Base-by-base conservation (phyloP, 2,797 vertebrate species). In the Onychomys arenicola region DNA sequence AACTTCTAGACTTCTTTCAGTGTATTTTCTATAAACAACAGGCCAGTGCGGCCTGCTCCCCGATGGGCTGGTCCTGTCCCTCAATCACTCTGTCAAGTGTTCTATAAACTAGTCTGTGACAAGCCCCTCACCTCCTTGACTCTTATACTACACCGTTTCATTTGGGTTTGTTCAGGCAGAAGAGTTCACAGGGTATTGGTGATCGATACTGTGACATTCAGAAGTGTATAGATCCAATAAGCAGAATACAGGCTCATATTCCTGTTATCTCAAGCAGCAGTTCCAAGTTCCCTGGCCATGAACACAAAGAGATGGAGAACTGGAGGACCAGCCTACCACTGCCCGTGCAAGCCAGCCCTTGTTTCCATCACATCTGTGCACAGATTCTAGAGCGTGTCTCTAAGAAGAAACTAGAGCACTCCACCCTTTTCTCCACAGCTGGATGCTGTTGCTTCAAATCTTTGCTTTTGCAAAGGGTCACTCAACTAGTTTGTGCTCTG, bases 161-260 rank as follows among this genome's bases (percentile, higher is more conserved):
- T 89, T 95, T 92, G 96, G 95, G 93, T 89, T 95, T 13, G 0
- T 89, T 98, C 96, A 97, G 96, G 94, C 87, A 78, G 71, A 96
- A 67, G 86, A 98, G 97, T 97, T 97, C 96, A 97, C 91, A 94
- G 90, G 95, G 97, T 52, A 93, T 7, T 0, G 0, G 71, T 90
- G 95, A 98, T 97, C 97, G 98, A 98, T 97, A 98, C 17, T 95
- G 92, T 97, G 98, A 98, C 96, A 97, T 95, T 97, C 94, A 17
- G 16, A 98, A 90, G 75, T 97, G 96, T 95, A 97, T 90, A 90
- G 65, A 94, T 96, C 93, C 94, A 71, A 94, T 95, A 97, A 97
- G 97, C 49, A 40, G 96, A 96, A 97, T 93, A 97, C 4, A 40
- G 55, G 57, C 34, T 93, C 8, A 8, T 71, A 77, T 78, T 78